Evolutionary conservation across 2,888 invertebrate genomes (phyloP).

Genomic region (Mesorhabditis belari): DNA sequence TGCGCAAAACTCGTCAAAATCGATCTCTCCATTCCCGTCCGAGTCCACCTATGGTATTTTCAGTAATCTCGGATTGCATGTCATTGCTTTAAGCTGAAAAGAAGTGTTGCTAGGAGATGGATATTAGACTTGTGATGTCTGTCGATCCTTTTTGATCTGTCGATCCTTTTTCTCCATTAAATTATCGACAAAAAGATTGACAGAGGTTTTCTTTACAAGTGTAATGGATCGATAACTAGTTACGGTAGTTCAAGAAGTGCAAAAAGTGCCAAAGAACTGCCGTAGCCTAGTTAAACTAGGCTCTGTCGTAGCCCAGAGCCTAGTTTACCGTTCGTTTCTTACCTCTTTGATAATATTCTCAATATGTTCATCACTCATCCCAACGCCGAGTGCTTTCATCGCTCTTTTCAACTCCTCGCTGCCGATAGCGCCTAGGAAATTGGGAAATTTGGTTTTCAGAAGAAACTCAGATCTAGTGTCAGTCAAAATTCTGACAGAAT

Average conservation of each 20-base stretch:
- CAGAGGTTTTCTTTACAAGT: too few species aligned
- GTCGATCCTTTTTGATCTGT: too few species aligned
- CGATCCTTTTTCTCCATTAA: neutral
- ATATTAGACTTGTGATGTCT: too few species aligned
- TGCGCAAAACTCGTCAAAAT: slow-evolving; percentile 53
- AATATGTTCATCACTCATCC: slow-evolving; percentile 45
- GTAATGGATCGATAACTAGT: neutral
- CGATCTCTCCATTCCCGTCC: slow-evolving; percentile 53
- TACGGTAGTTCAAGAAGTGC: neutral
- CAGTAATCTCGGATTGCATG: neutral
- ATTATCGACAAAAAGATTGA: neutral
- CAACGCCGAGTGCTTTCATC: slow-evolving; percentile 50
- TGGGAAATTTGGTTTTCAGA: too few species aligned
- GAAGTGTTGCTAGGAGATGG: neutral
- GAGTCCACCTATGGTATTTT: slow-evolving; percentile 42
- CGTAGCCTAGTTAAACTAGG: neutral
- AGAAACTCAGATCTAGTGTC: too few species aligned
- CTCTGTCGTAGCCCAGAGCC: neutral
- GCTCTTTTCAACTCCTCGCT: slow-evolving; percentile 52
- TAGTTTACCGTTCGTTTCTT: neutral
- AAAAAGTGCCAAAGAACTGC: neutral
- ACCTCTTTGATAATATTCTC: slow-evolving; percentile 51
- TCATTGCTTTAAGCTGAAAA: neutral
- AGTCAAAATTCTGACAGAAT: neutral
- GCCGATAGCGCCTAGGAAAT: slow-evolving; percentile 15